Conservation (phyloP, 2,113 vertebrate genomes). For the Psammodynastes pulverulentus region DNA sequence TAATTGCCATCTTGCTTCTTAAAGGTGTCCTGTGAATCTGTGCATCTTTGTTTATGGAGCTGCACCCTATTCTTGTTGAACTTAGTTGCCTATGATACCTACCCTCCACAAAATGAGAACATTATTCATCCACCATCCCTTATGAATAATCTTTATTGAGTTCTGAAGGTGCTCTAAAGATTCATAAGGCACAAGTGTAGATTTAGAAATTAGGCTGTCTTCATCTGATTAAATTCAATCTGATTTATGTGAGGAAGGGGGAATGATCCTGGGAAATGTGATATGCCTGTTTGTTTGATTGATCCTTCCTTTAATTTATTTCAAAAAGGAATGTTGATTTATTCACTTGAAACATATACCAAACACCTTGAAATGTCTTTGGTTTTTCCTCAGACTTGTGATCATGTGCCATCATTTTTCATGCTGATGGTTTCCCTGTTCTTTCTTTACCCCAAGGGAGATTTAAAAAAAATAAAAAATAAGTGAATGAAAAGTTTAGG, state of each 20-base stretch:
- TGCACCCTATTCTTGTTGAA: neutral
- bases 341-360: neutral
- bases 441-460: neutral
- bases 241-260: slow-evolving; percentile 11
- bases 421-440: neutral
- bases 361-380: slow-evolving; percentile 7
- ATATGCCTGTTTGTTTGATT: neutral
- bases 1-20: neutral
- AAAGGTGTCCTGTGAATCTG: neutral
- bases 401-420: neutral
- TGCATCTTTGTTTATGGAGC: neutral
- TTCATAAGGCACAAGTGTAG: neutral
- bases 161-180: neutral
- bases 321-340: slow-evolving; percentile 16
- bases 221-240: slow-evolving; percentile 23
- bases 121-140: neutral
- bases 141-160: slow-evolving; percentile 12
- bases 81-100: neutral
- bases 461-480: neutral
- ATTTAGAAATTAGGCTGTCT: slow-evolving; percentile 20
- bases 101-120: neutral
- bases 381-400: neutral
- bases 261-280: neutral
- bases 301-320: slow-evolving; percentile 20
- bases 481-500: neutral